Evolutionary conservation across 2,113 vertebrate genomes (phyloP), one percentile per base, ranked within the genome.

Genomic region (Pagrus major): DNA sequence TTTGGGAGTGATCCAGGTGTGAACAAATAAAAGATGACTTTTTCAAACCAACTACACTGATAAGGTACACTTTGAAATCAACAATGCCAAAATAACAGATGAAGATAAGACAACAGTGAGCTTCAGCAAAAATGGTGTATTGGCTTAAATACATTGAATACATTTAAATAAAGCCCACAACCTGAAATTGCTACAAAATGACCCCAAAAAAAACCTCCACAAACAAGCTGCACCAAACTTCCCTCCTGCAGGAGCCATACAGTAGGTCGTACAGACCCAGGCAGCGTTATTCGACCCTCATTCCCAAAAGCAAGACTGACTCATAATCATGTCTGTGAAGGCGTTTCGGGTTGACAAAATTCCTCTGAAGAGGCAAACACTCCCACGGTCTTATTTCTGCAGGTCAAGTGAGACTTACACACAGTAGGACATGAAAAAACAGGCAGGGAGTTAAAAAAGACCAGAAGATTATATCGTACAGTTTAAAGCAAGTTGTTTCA

Each of bases 301-400:
- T 68, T 83, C 55, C 29, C 68, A 80, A 71, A 39, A 84, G 68
- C 47, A 51, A 35, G 14, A 72, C 66, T 77, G 74, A 82, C 15
- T 84, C 71, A 64, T 61, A 64, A 74, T 81, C 55, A 85, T 41
- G 60, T 80, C 65, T 54, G 70, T 54, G 31, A 87, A 76, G 70
- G 70, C 29, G 64, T 83, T 84, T n/a, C 11, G 6, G 46, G 68
- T 52, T 69, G 69, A 87, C 65, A 82, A 14, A 71, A 83, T 61
- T 89, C 67, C 68, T 82, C 61, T 75, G 46, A 72, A 58, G 49
- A 68, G 42, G 55, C 49, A 85, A 85, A 86, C 77, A 76, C 76
- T 89, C 84, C 69, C 78, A 87, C 54, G 12, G 59, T 65, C 65
- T 67, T 67, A 73, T 59, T 71, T 47, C 25, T 55, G 68, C 46